phyloP scores from a whole-genome alignment of 2,113 vertebrate genomes.

The Pygoscelis antarcticus region DNA sequence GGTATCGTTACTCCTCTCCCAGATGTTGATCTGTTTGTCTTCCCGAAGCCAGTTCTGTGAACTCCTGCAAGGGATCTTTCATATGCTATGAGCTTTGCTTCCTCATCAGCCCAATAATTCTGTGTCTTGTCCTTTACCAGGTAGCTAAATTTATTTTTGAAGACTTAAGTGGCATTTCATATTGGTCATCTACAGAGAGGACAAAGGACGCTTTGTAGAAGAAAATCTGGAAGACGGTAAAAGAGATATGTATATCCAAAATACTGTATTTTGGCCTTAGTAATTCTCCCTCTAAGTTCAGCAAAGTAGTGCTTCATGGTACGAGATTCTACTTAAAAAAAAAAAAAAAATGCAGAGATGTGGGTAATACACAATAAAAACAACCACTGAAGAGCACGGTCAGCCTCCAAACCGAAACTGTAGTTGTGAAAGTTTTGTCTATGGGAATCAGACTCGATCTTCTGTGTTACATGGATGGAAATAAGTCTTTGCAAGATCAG shows the following conservation, averaged over 20 bases:
- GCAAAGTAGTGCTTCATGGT: not conserved
- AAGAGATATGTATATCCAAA: not conserved
- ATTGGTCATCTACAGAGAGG: not conserved
- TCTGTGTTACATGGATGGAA: not conserved
- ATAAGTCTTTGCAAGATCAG: not conserved
- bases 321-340: not conserved
- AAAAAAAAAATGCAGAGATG: not conserved
- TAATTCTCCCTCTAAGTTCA: not conserved
- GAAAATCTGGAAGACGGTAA: not conserved
- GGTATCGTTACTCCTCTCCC: not conserved
- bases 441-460: not conserved
- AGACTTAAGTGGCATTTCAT: not conserved
- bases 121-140: not conserved
- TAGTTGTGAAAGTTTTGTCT: not conserved
- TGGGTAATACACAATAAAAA: not conserved
- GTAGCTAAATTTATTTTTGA: not conserved
- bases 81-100: not conserved
- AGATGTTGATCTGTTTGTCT: not conserved
- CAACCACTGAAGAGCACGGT: accelerated
- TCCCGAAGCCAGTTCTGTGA: not conserved
- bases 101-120: not conserved
- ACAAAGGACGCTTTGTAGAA: not conserved
- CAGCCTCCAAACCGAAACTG: not conserved
- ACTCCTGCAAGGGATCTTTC: not conserved
- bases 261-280: not conserved